Conservation (phyloP, 2,888 invertebrate genomes). For the Stratiomys singularior region DNA sequence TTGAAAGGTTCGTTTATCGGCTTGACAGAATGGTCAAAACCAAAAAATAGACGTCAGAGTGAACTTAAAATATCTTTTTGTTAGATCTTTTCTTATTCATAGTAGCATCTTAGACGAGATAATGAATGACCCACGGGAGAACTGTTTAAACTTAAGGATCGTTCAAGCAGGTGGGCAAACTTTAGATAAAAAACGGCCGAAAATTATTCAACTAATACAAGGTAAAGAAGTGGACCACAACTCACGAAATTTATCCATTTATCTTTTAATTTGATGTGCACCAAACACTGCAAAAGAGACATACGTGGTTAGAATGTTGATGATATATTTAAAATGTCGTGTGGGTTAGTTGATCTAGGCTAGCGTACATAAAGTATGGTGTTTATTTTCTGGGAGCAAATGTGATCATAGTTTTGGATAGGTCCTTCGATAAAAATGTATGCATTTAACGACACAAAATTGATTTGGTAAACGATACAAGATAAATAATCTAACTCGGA, state of each 20-base stretch:
- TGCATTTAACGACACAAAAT: too few relatives aligned
- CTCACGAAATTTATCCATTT: slow-evolving; percentile 39
- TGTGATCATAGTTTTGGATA: neutral
- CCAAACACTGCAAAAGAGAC: neutral
- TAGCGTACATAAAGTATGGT: too few relatives aligned
- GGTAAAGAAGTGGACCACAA: slow-evolving; percentile 6
- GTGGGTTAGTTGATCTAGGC: neutral
- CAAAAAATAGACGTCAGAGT: neutral
- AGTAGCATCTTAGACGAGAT: neutral
- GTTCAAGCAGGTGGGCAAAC: neutral
- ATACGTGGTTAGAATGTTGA: slow-evolving; percentile 34
- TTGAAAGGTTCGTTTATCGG: neutral
- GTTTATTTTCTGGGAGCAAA: neutral
- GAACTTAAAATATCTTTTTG: slow-evolving; percentile 23
- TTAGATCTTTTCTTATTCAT: neutral
- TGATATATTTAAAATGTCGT: slow-evolving; percentile 14
- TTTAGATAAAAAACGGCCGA: neutral
- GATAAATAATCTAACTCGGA: too few relatives aligned
- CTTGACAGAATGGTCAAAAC: neutral
- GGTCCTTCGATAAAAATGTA: too few relatives aligned
- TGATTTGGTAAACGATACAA: too few relatives aligned
- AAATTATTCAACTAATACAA: slow-evolving; percentile 37
- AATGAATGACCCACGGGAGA: neutral
- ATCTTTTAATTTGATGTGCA: slow-evolving; percentile 2
- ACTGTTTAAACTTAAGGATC: neutral